phyloP scores from a whole-genome alignment of 2,113 vertebrate genomes.

The Redunca redunca region DNA sequence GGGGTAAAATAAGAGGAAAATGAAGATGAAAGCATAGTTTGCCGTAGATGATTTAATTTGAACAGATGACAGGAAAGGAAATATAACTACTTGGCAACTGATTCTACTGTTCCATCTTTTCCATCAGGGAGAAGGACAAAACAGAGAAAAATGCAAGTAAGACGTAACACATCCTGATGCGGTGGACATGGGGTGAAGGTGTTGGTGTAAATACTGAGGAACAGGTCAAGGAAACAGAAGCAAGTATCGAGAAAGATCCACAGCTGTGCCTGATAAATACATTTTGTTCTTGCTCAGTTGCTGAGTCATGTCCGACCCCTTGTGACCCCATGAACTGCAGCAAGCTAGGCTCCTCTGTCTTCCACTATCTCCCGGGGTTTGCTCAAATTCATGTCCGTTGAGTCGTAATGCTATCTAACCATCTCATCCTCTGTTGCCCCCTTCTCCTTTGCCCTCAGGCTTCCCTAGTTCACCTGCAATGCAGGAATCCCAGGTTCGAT shows the following conservation, averaged over 20 bases:
- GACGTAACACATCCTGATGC: rapidly evolving
- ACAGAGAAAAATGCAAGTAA: background rate
- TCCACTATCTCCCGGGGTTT: background rate
- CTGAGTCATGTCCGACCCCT: background rate
- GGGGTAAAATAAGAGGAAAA: background rate
- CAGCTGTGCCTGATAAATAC: background rate
- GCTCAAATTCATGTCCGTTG: background rate
- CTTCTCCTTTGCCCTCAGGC: background rate
- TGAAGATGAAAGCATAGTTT: background rate
- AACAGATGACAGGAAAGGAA: background rate
- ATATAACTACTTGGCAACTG: too few species aligned
- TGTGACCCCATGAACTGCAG: background rate
- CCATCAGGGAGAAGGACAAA: background rate
- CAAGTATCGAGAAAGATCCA: background rate
- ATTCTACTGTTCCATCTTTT: too few species aligned
- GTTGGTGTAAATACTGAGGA: background rate
- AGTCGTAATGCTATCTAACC: background rate
- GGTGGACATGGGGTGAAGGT: rapidly evolving
- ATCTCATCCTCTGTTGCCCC: background rate
- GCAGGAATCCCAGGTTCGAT: too few species aligned
- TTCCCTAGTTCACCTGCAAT: background rate
- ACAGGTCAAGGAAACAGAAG: background rate
- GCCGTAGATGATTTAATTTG: background rate
- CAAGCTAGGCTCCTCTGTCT: background rate
- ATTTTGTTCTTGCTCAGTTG: background rate